Conservation (phyloP, 2,888 invertebrate genomes). For the Cosmorhoe ocellata region DNA sequence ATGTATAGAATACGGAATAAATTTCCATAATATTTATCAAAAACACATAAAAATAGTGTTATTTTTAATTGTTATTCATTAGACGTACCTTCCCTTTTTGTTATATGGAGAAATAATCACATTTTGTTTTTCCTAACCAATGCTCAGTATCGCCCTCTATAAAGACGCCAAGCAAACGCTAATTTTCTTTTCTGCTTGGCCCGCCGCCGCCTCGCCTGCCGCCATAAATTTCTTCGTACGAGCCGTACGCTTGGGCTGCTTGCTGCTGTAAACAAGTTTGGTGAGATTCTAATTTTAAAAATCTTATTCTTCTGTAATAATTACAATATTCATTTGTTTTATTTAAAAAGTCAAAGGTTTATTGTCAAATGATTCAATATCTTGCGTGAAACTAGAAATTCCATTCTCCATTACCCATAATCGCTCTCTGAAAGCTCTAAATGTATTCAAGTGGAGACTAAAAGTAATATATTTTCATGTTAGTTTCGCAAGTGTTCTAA, state of each 20-base stretch:
- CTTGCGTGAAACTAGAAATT: not conserved
- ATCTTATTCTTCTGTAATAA: slow-evolving; percentile 32
- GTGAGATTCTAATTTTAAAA: slow-evolving; percentile 54
- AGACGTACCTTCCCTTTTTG: no score
- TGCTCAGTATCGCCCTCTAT: slow-evolving; percentile 68
- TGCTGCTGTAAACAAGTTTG: slow-evolving; percentile 73
- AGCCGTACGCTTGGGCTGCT: slow-evolving; percentile 53
- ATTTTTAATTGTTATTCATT: no score
- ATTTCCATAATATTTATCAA: not conserved
- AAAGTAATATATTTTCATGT: not conserved
- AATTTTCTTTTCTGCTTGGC: slow-evolving; percentile 41
- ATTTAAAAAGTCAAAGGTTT: not conserved
- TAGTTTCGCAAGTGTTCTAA: not conserved
- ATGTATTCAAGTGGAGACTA: not conserved
- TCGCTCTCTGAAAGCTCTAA: slow-evolving; percentile 12
- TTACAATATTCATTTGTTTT: slow-evolving; percentile 7
- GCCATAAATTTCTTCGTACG: slow-evolving; percentile 64
- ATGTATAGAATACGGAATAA: not conserved
- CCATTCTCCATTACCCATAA: slow-evolving; percentile 21
- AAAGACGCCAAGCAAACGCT: slow-evolving; percentile 69
- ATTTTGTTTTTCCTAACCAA: not conserved
- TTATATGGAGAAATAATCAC: no score
- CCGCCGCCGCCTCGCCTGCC: slow-evolving; percentile 48
- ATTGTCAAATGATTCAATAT: not conserved
- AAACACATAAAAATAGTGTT: not conserved